phyloP scores from a whole-genome alignment of 2,113 vertebrate genomes.

The Antechinus stuartii region DNA sequence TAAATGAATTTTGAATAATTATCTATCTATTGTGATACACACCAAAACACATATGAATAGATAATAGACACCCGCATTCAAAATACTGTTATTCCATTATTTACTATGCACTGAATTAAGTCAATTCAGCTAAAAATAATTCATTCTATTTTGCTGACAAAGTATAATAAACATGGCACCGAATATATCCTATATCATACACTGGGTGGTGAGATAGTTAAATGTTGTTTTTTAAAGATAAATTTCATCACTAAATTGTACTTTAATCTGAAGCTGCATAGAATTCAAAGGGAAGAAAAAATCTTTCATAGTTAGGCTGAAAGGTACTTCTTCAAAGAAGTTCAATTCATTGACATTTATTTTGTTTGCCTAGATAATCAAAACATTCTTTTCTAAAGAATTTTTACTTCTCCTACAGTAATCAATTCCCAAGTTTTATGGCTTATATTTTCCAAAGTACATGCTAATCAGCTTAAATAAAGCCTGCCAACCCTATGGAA shows the following conservation, averaged over 20 bases:
- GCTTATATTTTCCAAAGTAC: conserved; percentile 31
- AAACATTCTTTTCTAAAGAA: conserved; percentile 29
- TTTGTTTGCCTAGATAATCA: conserved; percentile 1
- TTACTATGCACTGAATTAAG: neutral
- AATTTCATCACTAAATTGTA: neutral
- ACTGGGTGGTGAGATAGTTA: neutral
- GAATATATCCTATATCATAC: neutral
- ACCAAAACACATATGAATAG: neutral
- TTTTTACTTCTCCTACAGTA: neutral
- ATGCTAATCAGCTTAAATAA: conserved; percentile 30
- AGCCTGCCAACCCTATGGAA: neutral
- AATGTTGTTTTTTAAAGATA: conserved; percentile 12
- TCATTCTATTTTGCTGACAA: neutral
- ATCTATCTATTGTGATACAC: neutral
- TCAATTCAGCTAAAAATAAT: neutral
- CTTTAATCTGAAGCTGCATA: neutral
- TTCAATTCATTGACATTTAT: conserved; percentile 3
- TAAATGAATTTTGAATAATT: neutral
- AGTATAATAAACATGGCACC: neutral
- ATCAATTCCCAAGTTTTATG: conserved; percentile 36
- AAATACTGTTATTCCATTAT: neutral
- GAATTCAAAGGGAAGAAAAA: conserved; percentile 16
- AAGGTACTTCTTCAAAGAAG: conserved; percentile 9
- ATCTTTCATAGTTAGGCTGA: conserved; percentile 11
- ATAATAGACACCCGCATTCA: neutral